Percentiles rank a stretch among this genome's conserved stretches.
Evolutionary conservation across 2,113 vertebrate species (phyloP).

Genomic region (Promerops cafer): DNA sequence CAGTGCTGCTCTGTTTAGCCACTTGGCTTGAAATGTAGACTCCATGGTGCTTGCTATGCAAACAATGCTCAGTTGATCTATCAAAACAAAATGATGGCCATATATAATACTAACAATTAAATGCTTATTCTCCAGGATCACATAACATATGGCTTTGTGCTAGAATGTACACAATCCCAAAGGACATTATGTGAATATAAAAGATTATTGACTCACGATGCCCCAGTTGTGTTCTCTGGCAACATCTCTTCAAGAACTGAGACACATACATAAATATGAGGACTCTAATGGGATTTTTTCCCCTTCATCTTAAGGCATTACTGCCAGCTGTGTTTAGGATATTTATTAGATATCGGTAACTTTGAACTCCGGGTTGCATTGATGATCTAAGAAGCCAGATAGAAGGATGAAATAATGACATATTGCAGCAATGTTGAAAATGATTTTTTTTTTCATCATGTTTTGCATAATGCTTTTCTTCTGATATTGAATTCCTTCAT

Average conservation of each 20-base stretch:
- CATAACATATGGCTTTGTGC: neutral
- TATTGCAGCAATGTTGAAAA: neutral
- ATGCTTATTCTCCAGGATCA: neutral
- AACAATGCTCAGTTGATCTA: constrained; percentile 20
- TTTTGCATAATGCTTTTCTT: neutral
- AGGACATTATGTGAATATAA: neutral
- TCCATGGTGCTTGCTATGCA: constrained; percentile 17
- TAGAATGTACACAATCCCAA: neutral
- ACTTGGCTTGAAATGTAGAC: constrained; percentile 12
- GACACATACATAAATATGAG: neutral
- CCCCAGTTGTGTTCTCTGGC: neutral
- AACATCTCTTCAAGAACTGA: neutral
- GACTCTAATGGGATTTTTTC: neutral
- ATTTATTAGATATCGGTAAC: neutral
- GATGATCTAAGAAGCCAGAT: neutral
- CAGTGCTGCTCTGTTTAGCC: neutral
- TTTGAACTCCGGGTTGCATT: neutral
- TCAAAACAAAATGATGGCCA: neutral
- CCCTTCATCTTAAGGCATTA: neutral
- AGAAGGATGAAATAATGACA: neutral
- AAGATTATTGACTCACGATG: neutral
- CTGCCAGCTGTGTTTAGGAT: neutral
- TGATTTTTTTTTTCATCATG: neutral
- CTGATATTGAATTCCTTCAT: neutral
- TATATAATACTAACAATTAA: neutral